A percentile compares a stretch with the other conserved stretches of the same genome.
These are phyloP conservation scores for Cyphomyrus discorhynchus DNA, from an alignment of 2,113 vertebrate genomes.

Conservation along the genomic window DNA sequence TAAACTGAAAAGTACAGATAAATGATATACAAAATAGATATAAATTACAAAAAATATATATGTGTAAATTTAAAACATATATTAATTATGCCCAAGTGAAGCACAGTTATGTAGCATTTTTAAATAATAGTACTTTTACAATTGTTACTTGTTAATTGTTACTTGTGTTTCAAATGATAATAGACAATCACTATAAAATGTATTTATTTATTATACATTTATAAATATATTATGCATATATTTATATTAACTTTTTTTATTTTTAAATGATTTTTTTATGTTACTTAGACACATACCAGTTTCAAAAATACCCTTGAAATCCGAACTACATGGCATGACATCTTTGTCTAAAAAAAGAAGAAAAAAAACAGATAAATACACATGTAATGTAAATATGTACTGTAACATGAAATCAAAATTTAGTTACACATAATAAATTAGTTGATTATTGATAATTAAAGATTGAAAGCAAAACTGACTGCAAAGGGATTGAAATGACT, in stretches of 20 bases:
- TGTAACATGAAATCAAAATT: not conserved
- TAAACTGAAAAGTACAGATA: not conserved
- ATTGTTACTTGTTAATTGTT: too few relatives aligned
- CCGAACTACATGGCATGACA: not conserved
- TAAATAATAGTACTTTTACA: not conserved
- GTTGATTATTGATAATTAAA: not conserved
- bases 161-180: not conserved
- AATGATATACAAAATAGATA: not conserved
- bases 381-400: too few relatives aligned
- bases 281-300: not conserved
- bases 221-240: not conserved
- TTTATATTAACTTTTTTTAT: not conserved
- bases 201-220: not conserved
- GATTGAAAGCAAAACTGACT: not conserved
- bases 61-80: not conserved
- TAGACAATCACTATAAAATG: not conserved
- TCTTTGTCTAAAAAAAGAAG: not conserved
- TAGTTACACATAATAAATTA: not conserved
- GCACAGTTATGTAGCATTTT: not conserved
- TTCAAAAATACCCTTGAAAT: not conserved
- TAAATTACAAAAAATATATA: not conserved
- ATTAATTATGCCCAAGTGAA: not conserved
- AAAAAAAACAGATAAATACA: not conserved
- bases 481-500: not conserved
- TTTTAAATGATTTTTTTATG: not conserved